These are phyloP conservation scores for Miichthys miiuy DNA, from an alignment of 2,797 vertebrate genomes.

Conservation along the genomic window DNA sequence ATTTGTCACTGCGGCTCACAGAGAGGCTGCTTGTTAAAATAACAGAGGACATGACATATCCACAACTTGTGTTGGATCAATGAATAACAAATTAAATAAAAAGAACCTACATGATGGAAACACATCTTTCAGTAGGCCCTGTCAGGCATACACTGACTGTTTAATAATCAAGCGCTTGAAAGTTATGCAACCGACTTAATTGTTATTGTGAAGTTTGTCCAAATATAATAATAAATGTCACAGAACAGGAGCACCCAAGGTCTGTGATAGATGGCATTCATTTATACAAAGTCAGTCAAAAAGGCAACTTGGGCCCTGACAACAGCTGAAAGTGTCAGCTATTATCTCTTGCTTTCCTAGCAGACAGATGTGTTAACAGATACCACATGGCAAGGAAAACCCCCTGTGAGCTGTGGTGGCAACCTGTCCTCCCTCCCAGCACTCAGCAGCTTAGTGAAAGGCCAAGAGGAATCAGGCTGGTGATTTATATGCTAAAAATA, in stretches of 20 bases:
- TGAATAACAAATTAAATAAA: not conserved
- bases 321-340: constrained; percentile 40
- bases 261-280: constrained; percentile 3
- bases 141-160: not conserved
- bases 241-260: not conserved
- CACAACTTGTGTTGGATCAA: not conserved
- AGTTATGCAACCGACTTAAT: not conserved
- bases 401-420: constrained; percentile 67
- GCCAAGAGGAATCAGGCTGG: constrained; percentile 77
- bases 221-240: not conserved
- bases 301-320: constrained; percentile 4
- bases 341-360: constrained; percentile 46
- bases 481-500: constrained; percentile 82
- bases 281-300: constrained; percentile 25
- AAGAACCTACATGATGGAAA: not conserved
- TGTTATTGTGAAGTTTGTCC: not conserved
- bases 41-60: not conserved
- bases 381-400: constrained; percentile 67
- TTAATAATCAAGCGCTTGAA: not conserved
- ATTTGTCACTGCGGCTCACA: not conserved
- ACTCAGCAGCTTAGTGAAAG: constrained; percentile 81
- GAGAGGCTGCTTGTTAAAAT: not conserved
- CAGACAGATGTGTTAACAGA: constrained; percentile 70
- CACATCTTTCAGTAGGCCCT: too few species aligned
- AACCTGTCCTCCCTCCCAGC: constrained; percentile 71